phyloP scores from a whole-genome alignment of 1,140 invertebrate species.

The Eriocheir sinensis region DNA sequence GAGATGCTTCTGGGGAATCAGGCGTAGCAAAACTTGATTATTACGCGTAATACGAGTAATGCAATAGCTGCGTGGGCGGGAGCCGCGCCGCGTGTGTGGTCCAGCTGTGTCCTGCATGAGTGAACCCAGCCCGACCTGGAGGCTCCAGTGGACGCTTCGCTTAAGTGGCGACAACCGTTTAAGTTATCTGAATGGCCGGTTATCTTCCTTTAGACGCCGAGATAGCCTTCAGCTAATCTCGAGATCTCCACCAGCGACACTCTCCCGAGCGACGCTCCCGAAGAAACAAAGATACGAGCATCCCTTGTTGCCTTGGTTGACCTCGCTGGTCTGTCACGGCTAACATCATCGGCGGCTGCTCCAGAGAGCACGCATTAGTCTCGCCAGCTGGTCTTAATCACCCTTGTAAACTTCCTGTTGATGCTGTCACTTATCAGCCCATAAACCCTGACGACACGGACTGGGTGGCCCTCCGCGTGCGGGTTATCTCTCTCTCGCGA shows the following conservation, averaged over 20 bases:
- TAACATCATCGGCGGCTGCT: not conserved
- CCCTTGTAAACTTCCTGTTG: not conserved
- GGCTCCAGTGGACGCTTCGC: not conserved
- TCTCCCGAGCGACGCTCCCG: not conserved
- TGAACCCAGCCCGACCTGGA: not conserved
- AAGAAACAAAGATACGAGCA: not conserved
- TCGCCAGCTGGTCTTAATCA: not conserved
- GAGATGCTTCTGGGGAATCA: not conserved
- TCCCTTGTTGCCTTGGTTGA: not conserved
- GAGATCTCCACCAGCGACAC: too few relatives aligned
- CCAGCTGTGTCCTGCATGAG: not conserved
- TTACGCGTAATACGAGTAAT: not conserved
- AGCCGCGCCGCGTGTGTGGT: not conserved
- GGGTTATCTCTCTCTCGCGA: too few relatives aligned
- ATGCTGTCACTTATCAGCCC: not conserved
- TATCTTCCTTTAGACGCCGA: not conserved
- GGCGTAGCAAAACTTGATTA: not conserved
- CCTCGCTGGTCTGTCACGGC: not conserved
- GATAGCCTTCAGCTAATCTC: too few relatives aligned
- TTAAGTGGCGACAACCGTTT: not conserved
- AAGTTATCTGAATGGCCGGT: not conserved
- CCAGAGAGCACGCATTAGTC: not conserved
- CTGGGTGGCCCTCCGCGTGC: not conserved
- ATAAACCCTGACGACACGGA: not conserved
- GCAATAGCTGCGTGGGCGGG: not conserved